These are phyloP conservation scores for Heliconius ismenius DNA, from an alignment of 2,888 invertebrate genomes.

Conservation along the genomic window DNA sequence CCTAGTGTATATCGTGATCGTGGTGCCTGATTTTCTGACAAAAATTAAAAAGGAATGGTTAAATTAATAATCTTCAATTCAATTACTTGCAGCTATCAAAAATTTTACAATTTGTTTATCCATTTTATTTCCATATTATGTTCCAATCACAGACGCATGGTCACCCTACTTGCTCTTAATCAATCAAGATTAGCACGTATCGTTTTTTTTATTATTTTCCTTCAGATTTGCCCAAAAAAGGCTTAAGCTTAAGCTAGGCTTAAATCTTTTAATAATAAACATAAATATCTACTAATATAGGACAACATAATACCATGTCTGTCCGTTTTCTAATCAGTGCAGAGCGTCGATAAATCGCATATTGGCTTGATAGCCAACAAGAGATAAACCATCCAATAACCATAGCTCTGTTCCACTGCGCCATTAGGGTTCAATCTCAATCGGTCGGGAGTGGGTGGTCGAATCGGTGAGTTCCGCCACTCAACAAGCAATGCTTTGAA, in stretches of 20 bases:
- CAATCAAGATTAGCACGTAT: slow-evolving; percentile 29
- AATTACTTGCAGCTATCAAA: no score
- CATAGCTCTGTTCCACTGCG: no score
- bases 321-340: neutral
- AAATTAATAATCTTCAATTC: no score
- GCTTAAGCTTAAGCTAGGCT: slow-evolving; percentile 6
- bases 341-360: neutral
- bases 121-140: neutral
- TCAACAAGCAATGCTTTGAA: no score
- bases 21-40: no score
- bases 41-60: no score
- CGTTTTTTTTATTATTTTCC: slow-evolving; percentile 29
- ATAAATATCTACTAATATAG: neutral
- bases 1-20: no score
- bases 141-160: neutral
- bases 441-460: no score
- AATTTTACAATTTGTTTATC: no score
- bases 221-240: slow-evolving; percentile 14
- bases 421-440: no score
- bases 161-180: slow-evolving; percentile 23
- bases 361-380: neutral
- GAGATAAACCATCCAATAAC: no score
- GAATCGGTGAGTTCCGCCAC: no score
- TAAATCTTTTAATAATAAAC: neutral
- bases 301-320: neutral